Base-by-base conservation (phyloP, 2,113 vertebrate genomes). In the Gorsachius goisagi region DNA sequence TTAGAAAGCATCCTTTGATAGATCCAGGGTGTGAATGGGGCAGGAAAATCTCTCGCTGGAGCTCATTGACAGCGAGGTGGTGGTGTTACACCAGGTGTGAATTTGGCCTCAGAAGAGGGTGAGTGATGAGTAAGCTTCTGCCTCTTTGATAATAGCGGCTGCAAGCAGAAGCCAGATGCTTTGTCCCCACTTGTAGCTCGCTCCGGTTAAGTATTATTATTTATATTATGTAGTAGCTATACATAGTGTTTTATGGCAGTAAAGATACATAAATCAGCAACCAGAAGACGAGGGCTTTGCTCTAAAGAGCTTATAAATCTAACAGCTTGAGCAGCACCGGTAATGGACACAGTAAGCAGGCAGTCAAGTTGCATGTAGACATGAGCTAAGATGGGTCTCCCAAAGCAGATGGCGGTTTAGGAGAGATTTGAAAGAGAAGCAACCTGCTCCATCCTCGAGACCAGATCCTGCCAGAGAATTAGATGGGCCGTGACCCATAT, bases 291-390 rank as follows among this genome's bases (percentile, higher is more conserved):
- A 97, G 92, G 95, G 95, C 96, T 95, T 94, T 96, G 90, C 95
- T 96, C 92, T 97, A 95, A 96, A 97, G 97, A 95, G 95, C 96
- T 97, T 96, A 96, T 97, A 95, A 97, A 97, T 97, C 95, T 93
- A 94, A 78, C 94, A 90, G 96, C 95, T 88, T 92, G 92, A 95
- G 96, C 95, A 87, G 93, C 86, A 87, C 92, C 1, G 9, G 93
- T 95, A 96, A 96, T 95, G 95, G 93, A 93, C 95, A 80, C 82
- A 94, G 93, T 72, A 85, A 95, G 96, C 90, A 91, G 94, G 82
- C 95, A 84, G 89, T 88, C 83, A 95, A 96, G 95, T 96, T 85
- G 90, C 69, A n/a, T 91, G 88, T 95, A 95, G 96, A 84, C 92
- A 55, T 4, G 92, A 97, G 92, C 92, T 88, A 91, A 96, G 95